Evolutionary conservation across 2,797 vertebrate species (phyloP).

Genomic region (Prunella strophiata): DNA sequence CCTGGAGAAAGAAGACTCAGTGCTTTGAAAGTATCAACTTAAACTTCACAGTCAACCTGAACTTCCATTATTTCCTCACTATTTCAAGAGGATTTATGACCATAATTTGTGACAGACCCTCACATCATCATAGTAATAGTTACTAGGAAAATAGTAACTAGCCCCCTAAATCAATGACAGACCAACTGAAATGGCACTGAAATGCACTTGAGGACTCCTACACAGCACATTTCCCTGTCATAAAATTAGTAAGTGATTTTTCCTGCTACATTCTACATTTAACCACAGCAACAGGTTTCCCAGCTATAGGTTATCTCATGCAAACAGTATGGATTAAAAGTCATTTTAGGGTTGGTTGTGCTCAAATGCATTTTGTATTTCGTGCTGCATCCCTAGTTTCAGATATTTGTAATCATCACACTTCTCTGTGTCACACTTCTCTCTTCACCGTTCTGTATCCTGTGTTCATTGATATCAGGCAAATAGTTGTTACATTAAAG

Average conservation of each 20-base stretch:
- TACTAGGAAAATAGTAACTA: not conserved
- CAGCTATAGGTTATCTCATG: not conserved
- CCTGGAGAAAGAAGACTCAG: not conserved
- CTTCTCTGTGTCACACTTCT: not conserved
- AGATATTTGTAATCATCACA: not conserved
- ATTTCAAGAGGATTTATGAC: not conserved
- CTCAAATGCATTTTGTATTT: not conserved
- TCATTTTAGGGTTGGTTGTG: not conserved
- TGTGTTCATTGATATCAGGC: not conserved
- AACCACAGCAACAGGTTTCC: not conserved
- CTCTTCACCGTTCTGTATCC: not conserved
- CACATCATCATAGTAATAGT: not conserved
- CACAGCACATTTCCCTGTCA: not conserved
- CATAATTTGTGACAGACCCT: not conserved
- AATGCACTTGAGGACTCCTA: not conserved
- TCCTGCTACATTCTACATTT: not conserved
- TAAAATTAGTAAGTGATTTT: not conserved
- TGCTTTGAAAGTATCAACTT: not conserved
- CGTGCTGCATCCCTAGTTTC: not conserved
- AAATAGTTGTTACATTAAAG: not conserved
- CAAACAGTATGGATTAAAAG: not conserved
- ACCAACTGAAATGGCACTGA: not conserved
- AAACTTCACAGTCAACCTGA: not conserved
- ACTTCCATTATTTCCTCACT: not conserved
- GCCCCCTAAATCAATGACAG: not conserved